Conservation (phyloP, 2,797 vertebrate genomes). For the Gymnocypris eckloni region DNA sequence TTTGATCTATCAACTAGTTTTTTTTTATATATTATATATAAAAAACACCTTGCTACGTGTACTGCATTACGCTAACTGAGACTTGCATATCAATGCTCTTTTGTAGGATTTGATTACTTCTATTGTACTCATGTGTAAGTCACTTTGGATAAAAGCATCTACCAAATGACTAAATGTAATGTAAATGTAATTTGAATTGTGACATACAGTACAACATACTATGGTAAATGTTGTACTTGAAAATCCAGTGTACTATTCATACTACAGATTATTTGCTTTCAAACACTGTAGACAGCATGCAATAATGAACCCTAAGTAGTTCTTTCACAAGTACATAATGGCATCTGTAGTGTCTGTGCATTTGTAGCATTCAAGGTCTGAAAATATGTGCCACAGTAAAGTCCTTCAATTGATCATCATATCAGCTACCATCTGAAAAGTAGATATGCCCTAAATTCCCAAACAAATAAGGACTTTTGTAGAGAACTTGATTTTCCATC, state of each 20-base stretch:
- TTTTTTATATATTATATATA: no score
- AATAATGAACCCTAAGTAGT: not conserved
- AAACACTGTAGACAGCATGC: not conserved
- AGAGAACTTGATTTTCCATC: constrained; percentile 38
- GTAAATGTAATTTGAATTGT: no score
- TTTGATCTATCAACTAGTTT: no score
- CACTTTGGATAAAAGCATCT: no score
- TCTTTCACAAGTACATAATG: not conserved
- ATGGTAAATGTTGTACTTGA: not conserved
- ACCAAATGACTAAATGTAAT: no score
- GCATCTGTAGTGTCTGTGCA: not conserved
- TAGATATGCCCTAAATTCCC: constrained; percentile 48
- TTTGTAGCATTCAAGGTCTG: not conserved
- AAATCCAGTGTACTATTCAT: not conserved
- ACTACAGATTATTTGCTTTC: not conserved
- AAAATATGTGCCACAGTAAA: not conserved
- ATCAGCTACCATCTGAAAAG: constrained; percentile 49
- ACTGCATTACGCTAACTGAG: no score
- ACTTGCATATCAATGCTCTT: no score
- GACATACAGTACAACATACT: not conserved
- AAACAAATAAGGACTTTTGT: constrained; percentile 50
- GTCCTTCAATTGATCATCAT: constrained; percentile 32
- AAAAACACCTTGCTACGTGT: no score
- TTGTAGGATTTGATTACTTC: no score
- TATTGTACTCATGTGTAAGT: no score